phyloP scores from a whole-genome alignment of 2,113 vertebrate species.

The Sapajus apella region DNA sequence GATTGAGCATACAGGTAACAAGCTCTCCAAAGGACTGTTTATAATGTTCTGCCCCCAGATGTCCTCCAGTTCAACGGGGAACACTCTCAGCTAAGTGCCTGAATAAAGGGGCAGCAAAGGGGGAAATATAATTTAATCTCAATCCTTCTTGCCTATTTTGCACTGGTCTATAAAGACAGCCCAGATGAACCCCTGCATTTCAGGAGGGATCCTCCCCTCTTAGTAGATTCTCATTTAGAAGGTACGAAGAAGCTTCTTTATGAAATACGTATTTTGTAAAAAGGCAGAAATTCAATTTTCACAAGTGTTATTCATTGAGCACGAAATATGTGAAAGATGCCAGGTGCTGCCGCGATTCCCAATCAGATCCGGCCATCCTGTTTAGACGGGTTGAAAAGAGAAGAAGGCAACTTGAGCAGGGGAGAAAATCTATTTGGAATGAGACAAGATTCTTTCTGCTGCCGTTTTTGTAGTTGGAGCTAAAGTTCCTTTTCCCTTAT shows the following conservation, averaged over 20 bases:
- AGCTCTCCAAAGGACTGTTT: neutral
- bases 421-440: neutral
- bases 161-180: neutral
- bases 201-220: neutral
- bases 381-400: neutral
- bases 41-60: neutral
- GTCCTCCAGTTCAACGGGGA: neutral
- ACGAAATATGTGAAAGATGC: neutral
- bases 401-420: neutral
- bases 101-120: neutral
- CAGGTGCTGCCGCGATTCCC: neutral
- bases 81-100: neutral
- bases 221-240: neutral
- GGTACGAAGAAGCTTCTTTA: neutral
- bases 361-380: rapidly evolving
- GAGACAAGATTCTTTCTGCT: neutral
- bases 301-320: neutral
- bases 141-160: neutral
- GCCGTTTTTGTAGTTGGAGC: neutral
- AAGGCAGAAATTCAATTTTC: neutral
- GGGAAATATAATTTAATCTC: neutral
- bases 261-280: neutral
- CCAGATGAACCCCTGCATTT: neutral
- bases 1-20: neutral
- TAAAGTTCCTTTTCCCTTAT: neutral